Evolutionary conservation across 2,888 invertebrate species (phyloP).

Genomic region (Oscheius sp.): DNA sequence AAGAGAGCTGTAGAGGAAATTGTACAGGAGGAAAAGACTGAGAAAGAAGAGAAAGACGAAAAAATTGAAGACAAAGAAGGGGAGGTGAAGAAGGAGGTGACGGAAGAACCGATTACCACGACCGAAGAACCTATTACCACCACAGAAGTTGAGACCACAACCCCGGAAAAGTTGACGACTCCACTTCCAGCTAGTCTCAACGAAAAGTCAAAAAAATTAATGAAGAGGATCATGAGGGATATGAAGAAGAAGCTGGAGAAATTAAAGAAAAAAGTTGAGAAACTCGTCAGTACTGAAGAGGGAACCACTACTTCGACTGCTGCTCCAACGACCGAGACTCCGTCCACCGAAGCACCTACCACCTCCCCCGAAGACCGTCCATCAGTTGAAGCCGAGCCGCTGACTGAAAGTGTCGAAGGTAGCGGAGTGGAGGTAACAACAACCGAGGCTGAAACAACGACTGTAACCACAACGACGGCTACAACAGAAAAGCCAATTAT

Average conservation of each 20-base stretch:
- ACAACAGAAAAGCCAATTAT: background rate
- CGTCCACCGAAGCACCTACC: background rate
- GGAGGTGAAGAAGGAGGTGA: background rate
- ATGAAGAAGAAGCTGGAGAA: constrained; percentile 35
- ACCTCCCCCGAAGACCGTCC: constrained; percentile 13
- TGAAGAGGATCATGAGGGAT: constrained; percentile 33
- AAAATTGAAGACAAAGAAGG: constrained; percentile 16
- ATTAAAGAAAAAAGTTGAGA: constrained; percentile 5
- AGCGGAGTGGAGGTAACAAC: constrained; percentile 14
- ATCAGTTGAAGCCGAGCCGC: constrained; percentile 13
- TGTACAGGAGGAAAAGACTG: constrained; percentile 1
- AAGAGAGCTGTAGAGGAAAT: constrained; percentile 8
- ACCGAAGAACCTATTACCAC: background rate
- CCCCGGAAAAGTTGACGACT: constrained; percentile 16
- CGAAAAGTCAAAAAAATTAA: constrained; percentile 23
- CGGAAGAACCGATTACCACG: constrained; percentile 9
- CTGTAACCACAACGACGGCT: background rate
- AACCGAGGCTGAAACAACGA: constrained; percentile 7
- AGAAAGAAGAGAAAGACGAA: constrained; percentile 29
- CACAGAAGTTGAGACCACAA: background rate
- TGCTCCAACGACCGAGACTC: constrained; percentile 1
- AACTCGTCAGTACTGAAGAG: constrained; percentile 1
- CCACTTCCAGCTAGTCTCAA: background rate
- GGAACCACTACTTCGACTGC: background rate
- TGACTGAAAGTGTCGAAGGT: constrained; percentile 18